Base-by-base conservation (phyloP, 2,888 invertebrate genomes). In the Gnatocerus cornutus region DNA sequence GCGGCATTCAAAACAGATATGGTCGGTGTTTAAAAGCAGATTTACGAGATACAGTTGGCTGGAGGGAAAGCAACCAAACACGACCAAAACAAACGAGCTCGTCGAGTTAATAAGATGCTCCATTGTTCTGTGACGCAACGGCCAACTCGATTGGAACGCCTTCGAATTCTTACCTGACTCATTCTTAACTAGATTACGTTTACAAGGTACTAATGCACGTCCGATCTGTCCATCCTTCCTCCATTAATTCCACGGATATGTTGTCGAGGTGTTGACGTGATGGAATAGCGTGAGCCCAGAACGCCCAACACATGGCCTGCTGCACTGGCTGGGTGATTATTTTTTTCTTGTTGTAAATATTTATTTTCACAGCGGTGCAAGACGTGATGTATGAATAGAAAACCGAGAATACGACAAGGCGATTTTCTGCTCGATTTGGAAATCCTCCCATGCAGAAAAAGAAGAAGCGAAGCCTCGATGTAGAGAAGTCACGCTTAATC, bases 341-440 rank as follows among this genome's bases (percentile, higher is more conserved):
- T 79, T 77, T 37, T 78, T 76, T 77, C 76, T 74, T 77, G 68
- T 76, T 76, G 74, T 80, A 80, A 80, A 80, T 80, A 80, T 80
- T 80, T 80, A 80, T 76, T 76, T 77, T 76, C 73, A 76, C 77
- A 72, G 75, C 74, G 70, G 73, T 16, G 41, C 13, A n/a, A 10
- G 63, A 46, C 56, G 63, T 53, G 27, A 14, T 53, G 33, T 37
- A 53, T 50, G 50, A 50, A 50, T 50, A 50, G 50, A 50, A 48
- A 50, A 50, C 29, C 50, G 50, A 50, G 50, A 50, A 27, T 12
- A 10, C 43, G 43, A 43, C 43, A 10, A 12, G 43, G 10, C 14
- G 27, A 29, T 50, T 50, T 50, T 29, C 29, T 50, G 30, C 29
- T 29, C 30, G 50, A 50, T 50, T 50, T 29, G 29, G 10, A 30